Evolutionary conservation across 2,888 invertebrate species (phyloP).

Genomic region (Orthosia incerta): DNA sequence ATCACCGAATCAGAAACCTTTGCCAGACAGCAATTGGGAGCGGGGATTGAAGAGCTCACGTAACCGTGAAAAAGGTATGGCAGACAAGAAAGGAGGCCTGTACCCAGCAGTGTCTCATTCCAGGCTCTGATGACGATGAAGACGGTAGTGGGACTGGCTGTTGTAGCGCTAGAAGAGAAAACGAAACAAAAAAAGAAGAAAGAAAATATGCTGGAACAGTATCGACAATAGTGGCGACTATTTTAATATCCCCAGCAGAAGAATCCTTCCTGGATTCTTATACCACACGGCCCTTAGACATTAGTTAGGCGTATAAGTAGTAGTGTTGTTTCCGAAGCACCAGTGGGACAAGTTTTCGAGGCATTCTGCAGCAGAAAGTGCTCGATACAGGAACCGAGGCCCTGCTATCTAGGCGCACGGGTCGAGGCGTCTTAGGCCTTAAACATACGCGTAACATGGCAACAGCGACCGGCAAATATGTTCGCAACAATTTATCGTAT

Average conservation of each 20-base stretch:
- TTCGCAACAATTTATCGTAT: not conserved
- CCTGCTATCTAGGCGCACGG: constrained; percentile 45
- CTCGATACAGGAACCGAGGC: constrained; percentile 66
- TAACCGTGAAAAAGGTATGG: not conserved
- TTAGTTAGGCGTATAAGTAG: constrained; percentile 3
- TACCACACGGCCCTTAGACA: not conserved
- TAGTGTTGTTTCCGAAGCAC: constrained; percentile 44
- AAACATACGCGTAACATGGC: not conserved
- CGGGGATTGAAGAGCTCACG: not conserved
- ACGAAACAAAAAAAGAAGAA: no score
- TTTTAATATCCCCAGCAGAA: not conserved
- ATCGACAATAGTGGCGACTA: not conserved
- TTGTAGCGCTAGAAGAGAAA: no score
- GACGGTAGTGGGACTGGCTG: not conserved
- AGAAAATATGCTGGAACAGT: not conserved
- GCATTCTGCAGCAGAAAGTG: constrained; percentile 68
- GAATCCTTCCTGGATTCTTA: no score
- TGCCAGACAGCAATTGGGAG: not conserved
- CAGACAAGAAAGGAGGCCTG: not conserved
- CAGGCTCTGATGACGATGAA: not conserved
- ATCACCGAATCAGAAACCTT: not conserved
- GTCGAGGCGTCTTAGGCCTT: constrained; percentile 18
- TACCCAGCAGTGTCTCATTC: not conserved
- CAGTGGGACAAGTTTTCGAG: constrained; percentile 68
- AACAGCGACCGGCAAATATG: not conserved